Conservation (phyloP, 2,888 invertebrate species). For the Cantharis rustica region DNA sequence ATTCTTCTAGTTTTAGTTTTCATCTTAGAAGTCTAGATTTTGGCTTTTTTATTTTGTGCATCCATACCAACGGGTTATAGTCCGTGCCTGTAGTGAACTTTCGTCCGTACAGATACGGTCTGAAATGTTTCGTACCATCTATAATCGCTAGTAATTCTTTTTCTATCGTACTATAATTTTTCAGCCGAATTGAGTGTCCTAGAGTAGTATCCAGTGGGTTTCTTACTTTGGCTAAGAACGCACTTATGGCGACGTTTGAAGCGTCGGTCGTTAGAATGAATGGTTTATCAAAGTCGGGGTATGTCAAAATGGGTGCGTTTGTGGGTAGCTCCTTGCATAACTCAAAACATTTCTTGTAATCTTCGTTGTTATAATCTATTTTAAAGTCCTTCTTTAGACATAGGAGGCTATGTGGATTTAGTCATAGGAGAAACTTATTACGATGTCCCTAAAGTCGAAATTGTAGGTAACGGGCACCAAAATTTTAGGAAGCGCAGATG, state of each 20-base stretch:
- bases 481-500: too few species aligned
- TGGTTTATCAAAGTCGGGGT: slow-evolving; percentile 29
- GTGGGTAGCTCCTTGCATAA: slow-evolving; percentile 25
- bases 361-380: slow-evolving; percentile 6
- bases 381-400: slow-evolving; percentile 13
- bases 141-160: slow-evolving; percentile 15
- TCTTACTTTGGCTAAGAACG: slow-evolving; percentile 5
- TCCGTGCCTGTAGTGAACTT: too few species aligned
- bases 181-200: slow-evolving; percentile 16
- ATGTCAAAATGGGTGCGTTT: too few species aligned
- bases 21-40: too few species aligned
- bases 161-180: too few species aligned
- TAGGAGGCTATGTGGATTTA: too few species aligned
- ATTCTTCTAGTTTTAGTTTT: too few species aligned
- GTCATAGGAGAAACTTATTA: slow-evolving; percentile 27
- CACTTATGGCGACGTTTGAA: slow-evolving; percentile 13
- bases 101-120: too few species aligned
- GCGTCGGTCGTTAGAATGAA: slow-evolving; percentile 27
- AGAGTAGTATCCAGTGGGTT: slow-evolving; percentile 9
- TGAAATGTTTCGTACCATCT: slow-evolving; percentile 21
- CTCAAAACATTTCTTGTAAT: slow-evolving; percentile 9
- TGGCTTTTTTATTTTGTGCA: too few species aligned
- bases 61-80: too few species aligned
- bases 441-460: too few species aligned
- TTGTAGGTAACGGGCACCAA: too few species aligned